phyloP scores from a whole-genome alignment of 2,888 invertebrate species.

The Norana najaformis region DNA sequence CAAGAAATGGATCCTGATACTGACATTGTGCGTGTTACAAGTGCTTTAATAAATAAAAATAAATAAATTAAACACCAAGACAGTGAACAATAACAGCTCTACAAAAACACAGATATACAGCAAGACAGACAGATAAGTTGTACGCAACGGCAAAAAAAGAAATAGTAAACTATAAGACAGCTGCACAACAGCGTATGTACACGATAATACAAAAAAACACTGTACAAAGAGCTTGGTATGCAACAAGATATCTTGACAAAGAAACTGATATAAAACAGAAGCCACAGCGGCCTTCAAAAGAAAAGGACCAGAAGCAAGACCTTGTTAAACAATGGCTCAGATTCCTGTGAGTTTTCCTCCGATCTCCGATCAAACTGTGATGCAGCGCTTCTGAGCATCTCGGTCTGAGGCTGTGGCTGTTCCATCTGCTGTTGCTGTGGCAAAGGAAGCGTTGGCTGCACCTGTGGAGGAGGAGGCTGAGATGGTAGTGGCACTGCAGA shows the following conservation, averaged over 20 bases:
- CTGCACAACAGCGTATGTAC: neutral
- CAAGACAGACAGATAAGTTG: neutral
- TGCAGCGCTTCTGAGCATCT: neutral
- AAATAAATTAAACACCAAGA: too few relatives aligned
- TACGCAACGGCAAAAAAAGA: neutral
- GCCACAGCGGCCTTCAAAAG: neutral
- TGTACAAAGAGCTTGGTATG: neutral
- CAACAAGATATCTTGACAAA: neutral
- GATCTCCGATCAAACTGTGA: neutral
- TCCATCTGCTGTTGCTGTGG: neutral
- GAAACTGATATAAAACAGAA: too few relatives aligned
- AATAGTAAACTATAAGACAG: neutral
- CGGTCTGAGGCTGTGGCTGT: neutral
- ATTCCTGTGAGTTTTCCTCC: conserved; percentile 9
- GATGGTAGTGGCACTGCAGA: neutral
- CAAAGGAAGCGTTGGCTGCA: neutral
- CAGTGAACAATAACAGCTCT: neutral
- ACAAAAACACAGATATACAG: neutral
- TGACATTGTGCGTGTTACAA: too few relatives aligned
- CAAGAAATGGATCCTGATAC: too few relatives aligned
- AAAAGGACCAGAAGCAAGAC: neutral
- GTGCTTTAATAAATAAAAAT: too few relatives aligned
- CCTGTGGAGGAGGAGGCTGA: neutral
- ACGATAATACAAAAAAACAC: neutral
- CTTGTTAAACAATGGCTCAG: conserved; percentile 17